phyloP scores from a whole-genome alignment of 2,113 vertebrate species.

The Brachypodius melanocephalos region DNA sequence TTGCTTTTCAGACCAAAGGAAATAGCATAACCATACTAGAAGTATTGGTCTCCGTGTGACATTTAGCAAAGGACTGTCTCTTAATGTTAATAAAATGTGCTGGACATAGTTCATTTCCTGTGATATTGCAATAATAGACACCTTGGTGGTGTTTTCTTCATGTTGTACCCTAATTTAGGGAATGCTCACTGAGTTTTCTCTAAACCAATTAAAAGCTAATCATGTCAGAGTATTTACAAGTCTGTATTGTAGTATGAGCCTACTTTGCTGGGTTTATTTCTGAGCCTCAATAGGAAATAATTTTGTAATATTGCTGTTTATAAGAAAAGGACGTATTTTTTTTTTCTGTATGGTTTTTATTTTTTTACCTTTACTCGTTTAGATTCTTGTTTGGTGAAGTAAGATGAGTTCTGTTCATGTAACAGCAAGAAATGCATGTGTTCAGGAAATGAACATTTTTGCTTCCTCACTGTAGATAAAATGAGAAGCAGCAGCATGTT shows the following conservation, averaged over 20 bases:
- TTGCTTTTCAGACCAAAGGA: background rate
- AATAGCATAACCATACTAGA: background rate
- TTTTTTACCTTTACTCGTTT: background rate
- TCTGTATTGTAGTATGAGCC: background rate
- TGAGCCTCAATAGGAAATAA: background rate
- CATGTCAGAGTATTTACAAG: background rate
- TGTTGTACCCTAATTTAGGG: background rate
- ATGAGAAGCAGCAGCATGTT: background rate
- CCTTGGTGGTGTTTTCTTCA: background rate
- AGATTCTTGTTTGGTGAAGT: background rate
- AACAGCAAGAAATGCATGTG: background rate
- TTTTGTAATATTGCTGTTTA: background rate
- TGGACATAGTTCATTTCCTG: background rate
- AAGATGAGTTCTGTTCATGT: background rate
- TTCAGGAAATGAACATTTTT: accelerated
- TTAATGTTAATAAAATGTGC: background rate
- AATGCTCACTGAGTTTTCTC: background rate
- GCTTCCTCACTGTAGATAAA: background rate
- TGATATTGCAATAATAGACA: background rate
- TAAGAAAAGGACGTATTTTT: background rate
- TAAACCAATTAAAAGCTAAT: background rate
- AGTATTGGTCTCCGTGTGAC: background rate
- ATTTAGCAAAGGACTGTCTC: background rate
- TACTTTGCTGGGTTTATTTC: background rate
- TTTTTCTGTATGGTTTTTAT: background rate